Conservation (phyloP, 2,888 invertebrate genomes). For the Heliconius sara region DNA sequence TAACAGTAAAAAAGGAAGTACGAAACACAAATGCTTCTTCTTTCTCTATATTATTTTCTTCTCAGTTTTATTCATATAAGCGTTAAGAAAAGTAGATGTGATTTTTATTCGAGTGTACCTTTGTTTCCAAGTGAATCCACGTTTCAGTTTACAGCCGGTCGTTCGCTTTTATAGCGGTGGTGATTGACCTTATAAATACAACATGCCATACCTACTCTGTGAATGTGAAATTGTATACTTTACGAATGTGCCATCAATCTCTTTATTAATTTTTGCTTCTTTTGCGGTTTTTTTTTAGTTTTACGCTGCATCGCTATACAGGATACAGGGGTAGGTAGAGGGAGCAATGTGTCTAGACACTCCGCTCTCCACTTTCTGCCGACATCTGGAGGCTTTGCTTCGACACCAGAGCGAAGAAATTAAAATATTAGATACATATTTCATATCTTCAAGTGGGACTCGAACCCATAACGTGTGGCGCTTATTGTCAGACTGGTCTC, state of each 20-base stretch:
- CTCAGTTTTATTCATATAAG: slow-evolving; percentile 21
- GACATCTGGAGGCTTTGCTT: too few species aligned
- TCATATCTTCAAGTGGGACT: too few species aligned
- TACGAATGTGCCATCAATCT: neutral
- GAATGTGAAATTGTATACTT: slow-evolving; percentile 19
- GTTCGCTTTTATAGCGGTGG: slow-evolving; percentile 44
- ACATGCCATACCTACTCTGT: slow-evolving; percentile 28
- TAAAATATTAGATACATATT: too few species aligned
- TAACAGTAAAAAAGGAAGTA: slow-evolving; percentile 9
- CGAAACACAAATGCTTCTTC: neutral
- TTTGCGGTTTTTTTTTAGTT: neutral
- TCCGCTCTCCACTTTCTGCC: too few species aligned
- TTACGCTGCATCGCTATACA: too few species aligned
- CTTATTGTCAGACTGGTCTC: too few species aligned
- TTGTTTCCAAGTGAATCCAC: slow-evolving; percentile 29
- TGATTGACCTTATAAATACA: slow-evolving; percentile 42
- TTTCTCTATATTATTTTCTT: slow-evolving; percentile 2
- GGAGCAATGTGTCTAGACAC: too few species aligned
- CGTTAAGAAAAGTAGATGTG: slow-evolving; percentile 29
- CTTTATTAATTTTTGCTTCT: neutral
- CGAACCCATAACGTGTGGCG: too few species aligned
- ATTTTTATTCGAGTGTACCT: slow-evolving; percentile 34
- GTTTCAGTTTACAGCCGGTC: slow-evolving; percentile 40
- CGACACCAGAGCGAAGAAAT: too few species aligned
- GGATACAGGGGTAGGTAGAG: too few species aligned